Conservation (phyloP, 2,113 vertebrate species). For the Sminthopsis crassicaudata region DNA sequence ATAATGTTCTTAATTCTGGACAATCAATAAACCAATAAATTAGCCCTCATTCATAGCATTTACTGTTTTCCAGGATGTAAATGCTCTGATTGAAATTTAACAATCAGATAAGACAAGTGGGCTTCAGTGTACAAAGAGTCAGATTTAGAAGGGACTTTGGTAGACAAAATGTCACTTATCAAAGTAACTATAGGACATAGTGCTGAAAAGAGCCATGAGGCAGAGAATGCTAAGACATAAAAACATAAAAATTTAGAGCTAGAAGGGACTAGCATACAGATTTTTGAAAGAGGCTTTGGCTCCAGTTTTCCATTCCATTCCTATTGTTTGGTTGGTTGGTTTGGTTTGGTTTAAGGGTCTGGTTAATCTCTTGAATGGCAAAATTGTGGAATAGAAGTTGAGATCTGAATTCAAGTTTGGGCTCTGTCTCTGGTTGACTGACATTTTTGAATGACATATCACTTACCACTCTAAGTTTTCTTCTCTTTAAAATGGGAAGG, state of each 20-base stretch:
- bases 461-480: background rate
- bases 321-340: background rate
- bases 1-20: background rate
- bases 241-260: background rate
- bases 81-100: background rate
- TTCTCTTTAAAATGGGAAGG: background rate
- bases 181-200: background rate
- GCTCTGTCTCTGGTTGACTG: background rate
- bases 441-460: background rate
- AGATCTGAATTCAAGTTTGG: background rate
- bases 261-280: background rate
- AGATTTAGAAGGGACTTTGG: background rate
- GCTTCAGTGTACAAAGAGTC: background rate
- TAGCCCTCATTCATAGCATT: background rate
- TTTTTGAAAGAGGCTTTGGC: background rate
- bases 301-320: background rate
- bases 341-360: background rate
- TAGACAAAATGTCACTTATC: background rate
- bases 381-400: background rate
- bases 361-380: background rate
- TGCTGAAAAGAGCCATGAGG: background rate
- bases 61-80: background rate
- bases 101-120: background rate
- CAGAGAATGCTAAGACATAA: background rate
- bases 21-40: background rate